Conservation (phyloP, 1,140 invertebrate species). For the Drosophila subpulchrella region DNA sequence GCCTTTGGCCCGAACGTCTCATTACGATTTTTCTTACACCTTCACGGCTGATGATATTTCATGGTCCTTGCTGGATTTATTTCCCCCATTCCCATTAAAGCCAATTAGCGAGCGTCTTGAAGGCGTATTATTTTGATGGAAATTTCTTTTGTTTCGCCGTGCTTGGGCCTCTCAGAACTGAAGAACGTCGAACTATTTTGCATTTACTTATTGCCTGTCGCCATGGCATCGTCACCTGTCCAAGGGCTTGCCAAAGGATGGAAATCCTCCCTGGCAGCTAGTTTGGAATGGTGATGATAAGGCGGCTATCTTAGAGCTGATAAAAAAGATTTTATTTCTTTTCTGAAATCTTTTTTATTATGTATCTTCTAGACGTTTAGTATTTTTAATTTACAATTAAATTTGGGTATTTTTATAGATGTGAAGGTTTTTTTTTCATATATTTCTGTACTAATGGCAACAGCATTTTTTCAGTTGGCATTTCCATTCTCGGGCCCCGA, state of each 20-base stretch:
- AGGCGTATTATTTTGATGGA: constrained; percentile 21
- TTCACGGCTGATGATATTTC: constrained; percentile 65
- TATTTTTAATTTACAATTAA: too few relatives aligned
- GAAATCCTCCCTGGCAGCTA: constrained; percentile 4
- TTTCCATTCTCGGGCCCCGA: neutral
- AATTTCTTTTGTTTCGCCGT: constrained; percentile 21
- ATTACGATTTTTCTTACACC: constrained; percentile 42
- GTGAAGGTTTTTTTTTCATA: too few relatives aligned
- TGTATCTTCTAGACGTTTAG: too few relatives aligned
- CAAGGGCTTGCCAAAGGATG: constrained; percentile 5
- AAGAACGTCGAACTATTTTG: constrained; percentile 41
- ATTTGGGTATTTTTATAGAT: too few relatives aligned
- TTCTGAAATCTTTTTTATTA: too few relatives aligned
- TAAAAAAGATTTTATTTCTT: too few relatives aligned
- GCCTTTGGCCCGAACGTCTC: constrained; percentile 44
- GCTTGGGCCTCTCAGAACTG: neutral
- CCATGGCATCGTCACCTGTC: constrained; percentile 48
- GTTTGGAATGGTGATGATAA: neutral
- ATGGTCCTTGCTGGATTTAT: constrained; percentile 34
- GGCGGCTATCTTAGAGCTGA: neutral
- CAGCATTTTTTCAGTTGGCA: too few relatives aligned
- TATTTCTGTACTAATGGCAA: too few relatives aligned
- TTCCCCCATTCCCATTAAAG: constrained; percentile 2
- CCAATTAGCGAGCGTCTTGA: constrained; percentile 40
- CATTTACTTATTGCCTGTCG: constrained; percentile 51